Percentiles rank a stretch among this genome's conserved stretches.
Conservation (phyloP, 2,113 vertebrate species). For the Ictalurus furcatus region DNA sequence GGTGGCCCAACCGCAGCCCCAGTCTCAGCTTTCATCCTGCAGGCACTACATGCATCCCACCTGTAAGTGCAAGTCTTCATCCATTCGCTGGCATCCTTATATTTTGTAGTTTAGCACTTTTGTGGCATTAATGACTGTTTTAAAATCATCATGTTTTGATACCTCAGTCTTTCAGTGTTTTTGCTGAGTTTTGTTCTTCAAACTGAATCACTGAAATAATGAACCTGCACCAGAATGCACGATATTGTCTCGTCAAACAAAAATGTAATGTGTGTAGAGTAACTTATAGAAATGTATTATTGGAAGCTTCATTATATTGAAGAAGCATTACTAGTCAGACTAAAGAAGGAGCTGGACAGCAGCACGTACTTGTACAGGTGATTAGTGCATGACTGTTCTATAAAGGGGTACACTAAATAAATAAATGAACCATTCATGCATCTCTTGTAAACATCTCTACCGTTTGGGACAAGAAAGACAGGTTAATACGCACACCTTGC, state of each 20-base stretch:
- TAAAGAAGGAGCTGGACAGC: neutral
- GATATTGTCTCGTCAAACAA: neutral
- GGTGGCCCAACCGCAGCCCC: slow-evolving; percentile 85
- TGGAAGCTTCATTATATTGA: neutral
- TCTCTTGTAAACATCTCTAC: neutral
- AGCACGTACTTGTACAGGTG: neutral
- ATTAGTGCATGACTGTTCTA: neutral
- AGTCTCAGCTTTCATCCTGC: slow-evolving; percentile 87
- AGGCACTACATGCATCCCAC: slow-evolving; percentile 93
- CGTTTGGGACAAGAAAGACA: neutral
- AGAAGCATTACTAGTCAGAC: neutral
- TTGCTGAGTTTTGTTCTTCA: neutral
- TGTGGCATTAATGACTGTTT: neutral
- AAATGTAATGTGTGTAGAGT: neutral
- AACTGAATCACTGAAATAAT: neutral
- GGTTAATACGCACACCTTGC: neutral
- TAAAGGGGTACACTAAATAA: neutral
- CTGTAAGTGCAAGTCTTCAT: slow-evolving; percentile 77
- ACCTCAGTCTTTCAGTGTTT: neutral
- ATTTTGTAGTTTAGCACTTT: neutral
- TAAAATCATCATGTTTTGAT: neutral
- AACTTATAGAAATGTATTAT: neutral
- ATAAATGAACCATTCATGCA: neutral
- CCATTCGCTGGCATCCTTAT: neutral
- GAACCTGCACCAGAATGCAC: neutral